Percentiles rank a stretch among this genome's conserved stretches.
These are phyloP conservation scores for Helicorthomorpha holstii DNA, from an alignment of 1,140 invertebrate species.

Conservation along the genomic window DNA sequence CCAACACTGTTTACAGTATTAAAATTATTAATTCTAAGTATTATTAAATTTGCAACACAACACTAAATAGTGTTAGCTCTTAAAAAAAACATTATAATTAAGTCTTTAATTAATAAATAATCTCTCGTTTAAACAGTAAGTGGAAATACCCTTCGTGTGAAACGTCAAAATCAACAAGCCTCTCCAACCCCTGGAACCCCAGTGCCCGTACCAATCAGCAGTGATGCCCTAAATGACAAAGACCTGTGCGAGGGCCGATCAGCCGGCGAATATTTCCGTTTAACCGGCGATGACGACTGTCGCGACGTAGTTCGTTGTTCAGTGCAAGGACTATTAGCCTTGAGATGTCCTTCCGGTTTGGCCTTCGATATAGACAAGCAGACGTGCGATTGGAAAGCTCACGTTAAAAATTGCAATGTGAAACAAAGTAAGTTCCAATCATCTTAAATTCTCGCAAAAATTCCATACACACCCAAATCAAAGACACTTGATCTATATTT, in stretches of 20 bases:
- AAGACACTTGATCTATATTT: too few species aligned
- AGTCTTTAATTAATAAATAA: too few species aligned
- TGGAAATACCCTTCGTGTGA: background rate
- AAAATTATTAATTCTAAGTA: too few species aligned
- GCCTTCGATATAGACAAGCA: constrained; percentile 88
- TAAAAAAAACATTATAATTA: too few species aligned
- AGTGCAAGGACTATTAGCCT: constrained; percentile 43
- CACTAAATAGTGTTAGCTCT: too few species aligned
- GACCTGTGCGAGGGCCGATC: constrained; percentile 68
- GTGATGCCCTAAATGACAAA: constrained; percentile 49
- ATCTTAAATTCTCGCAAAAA: too few species aligned
- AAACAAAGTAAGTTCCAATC: constrained; percentile 69
- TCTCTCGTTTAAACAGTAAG: background rate
- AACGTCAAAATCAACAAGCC: background rate
- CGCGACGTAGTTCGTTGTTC: constrained; percentile 62
- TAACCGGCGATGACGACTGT: constrained; percentile 67
- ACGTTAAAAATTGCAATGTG: constrained; percentile 86
- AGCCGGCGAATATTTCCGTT: constrained; percentile 73
- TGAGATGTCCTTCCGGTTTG: constrained; percentile 71
- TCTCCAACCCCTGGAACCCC: background rate
- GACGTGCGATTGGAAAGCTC: constrained; percentile 88
- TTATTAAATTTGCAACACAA: too few species aligned
- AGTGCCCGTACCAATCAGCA: background rate
- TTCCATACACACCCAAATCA: too few species aligned
- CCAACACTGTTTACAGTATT: too few species aligned